These are phyloP conservation scores for Pangasianodon hypophthalmus DNA, from an alignment of 2,113 vertebrate genomes.

Conservation along the genomic window DNA sequence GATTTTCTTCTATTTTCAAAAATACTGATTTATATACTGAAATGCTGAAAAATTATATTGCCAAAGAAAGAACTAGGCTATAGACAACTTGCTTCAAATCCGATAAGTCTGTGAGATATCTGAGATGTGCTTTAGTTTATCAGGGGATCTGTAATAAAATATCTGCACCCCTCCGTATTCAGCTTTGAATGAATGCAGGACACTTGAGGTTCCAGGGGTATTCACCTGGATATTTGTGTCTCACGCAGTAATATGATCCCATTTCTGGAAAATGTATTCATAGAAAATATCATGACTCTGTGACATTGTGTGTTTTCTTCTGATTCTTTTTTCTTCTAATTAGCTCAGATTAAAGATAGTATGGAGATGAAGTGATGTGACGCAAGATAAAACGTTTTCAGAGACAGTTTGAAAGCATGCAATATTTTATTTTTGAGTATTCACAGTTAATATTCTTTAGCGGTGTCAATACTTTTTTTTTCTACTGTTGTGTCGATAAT, in stretches of 20 bases:
- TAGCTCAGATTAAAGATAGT: neutral
- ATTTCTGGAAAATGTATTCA: neutral
- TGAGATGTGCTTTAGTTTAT: neutral
- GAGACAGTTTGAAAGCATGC: neutral
- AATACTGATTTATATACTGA: too few species aligned
- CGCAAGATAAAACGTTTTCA: neutral
- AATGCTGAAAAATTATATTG: too few species aligned
- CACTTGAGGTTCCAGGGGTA: neutral
- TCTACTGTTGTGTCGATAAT: neutral
- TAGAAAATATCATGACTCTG: neutral
- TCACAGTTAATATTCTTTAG: neutral
- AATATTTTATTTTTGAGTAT: neutral
- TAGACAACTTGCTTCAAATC: neutral
- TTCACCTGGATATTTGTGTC: neutral
- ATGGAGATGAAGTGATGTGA: neutral
- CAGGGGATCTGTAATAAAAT: neutral
- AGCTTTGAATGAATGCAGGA: neutral
- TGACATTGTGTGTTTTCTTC: neutral
- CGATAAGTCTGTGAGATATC: neutral
- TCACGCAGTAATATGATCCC: neutral
- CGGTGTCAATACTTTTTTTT: neutral
- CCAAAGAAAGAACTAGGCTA: neutral
- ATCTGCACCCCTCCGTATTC: neutral
- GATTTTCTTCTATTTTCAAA: too few species aligned
- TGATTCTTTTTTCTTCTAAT: neutral